Base-by-base conservation (phyloP, 1,140 invertebrate species). In the Zaprionus ghesquierei region DNA sequence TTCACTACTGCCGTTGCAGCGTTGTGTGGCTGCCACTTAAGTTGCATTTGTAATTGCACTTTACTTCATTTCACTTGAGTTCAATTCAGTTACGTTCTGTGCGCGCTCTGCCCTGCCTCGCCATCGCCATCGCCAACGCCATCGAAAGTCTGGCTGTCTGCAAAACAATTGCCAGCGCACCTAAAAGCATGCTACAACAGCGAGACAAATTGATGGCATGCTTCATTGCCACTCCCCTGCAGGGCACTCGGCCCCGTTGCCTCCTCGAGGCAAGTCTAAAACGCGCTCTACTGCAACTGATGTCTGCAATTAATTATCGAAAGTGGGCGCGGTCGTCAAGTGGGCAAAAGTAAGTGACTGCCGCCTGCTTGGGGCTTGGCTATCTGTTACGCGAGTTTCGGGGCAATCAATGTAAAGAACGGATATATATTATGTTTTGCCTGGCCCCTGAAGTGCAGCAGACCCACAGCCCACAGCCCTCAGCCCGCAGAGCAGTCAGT, bases 271-370 rank as follows among this genome's bases (percentile, higher is more conserved):
- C 63, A 27, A 23, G 31, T 54, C 51, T 53, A 38, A 51, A 53
- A 53, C 77, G 68, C 62, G 66, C 80, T 46, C 41, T 81, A 77
- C 80, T 89, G 89, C 89, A 90, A 90, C 89, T 90, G 89, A 90
- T 90, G 89, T 87, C 89, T 90, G 82, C 89, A 90, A 90, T 90
- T 90, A 90, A 90, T 90, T 90, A 90, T 90, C 89, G 82, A 90
- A 90, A 90, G 82, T 90, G 89, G 89, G 89, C 82, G 89, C 89
- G 84, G 84, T 87, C 80, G 85, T 89, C 85, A 89, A 89, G 84
- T 89, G 84, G 85, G 85, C 69, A 63, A 71, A 53, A 77, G 84
- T 77, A 69, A 75, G 68, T 89, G 61, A 79, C 66, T 77, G 75
- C 44, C 50, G 54, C 63, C 31, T 38, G 71, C 31, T 31, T 38